Evolutionary conservation across 2,888 invertebrate genomes (phyloP), one percentile per base, ranked within the genome.

Genomic region (Cecidostiba fungosa): DNA sequence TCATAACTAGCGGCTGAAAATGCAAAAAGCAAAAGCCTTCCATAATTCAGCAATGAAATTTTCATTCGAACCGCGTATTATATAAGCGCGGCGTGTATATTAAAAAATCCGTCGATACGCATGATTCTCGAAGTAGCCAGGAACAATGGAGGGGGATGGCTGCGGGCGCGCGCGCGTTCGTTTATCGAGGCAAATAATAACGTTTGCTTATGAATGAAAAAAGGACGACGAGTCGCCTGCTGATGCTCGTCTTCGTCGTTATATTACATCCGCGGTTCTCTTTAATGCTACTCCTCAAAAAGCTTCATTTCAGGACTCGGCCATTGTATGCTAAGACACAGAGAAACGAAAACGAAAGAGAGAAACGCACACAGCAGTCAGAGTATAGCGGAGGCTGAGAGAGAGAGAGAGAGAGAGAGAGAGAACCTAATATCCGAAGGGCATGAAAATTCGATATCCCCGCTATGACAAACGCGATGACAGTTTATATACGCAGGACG

Each of bases 401-500:
- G 69, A 26, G n/a, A n/a, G n/a, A n/a, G n/a, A n/a, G n/a, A n/a
- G n/a, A n/a, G n/a, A n/a, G 39, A 47, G 23, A 23, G 69, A 23
- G 70, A n/a, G 29, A 87, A 80, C 78, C 70, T 86, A 81, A 86
- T 86, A 86, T 85, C 86, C 78, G 81, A 74, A 81, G 83, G 81
- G 76, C 85, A 87, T 85, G 87, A 92, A 92, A 92, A 92, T 91
- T 92, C 90, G 92, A 92, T 92, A 92, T 90, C 90, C 89, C 83
- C 36, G 88, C 87, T 89, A 91, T 90, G 91, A 90, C 91, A 90
- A 87, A 87, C 85, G 86, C 87, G 87, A 89, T 87, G 89, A 89
- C 88, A 86, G 88, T 86, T 85, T 85, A 84, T 87, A 84, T 86
- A 84, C 84, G 78, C 85, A 86, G 80, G 78, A 87, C 86, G 82